Base-by-base conservation (phyloP, 1,140 invertebrate species). In the Telenomus remus region DNA sequence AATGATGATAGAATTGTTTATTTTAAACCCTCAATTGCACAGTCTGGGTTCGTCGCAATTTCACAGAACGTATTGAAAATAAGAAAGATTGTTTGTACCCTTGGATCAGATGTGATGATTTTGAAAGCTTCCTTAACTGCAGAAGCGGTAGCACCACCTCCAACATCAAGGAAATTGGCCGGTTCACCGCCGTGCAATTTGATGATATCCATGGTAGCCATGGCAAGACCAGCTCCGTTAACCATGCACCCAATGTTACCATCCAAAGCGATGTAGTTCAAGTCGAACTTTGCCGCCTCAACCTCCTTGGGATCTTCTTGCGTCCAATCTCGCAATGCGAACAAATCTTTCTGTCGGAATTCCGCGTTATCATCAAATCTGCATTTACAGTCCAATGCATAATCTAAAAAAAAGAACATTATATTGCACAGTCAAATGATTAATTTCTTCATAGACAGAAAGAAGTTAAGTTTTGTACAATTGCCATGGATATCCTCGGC, bases 121-220 rank as follows among this genome's bases (percentile, higher is more conserved):
- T 96, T 95, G 86, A 99, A 97, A 51, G 97, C 97, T 84, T 97
- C 96, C 80, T 95, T 94, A 8, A 99, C 97, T 88, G 97, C 95
- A 13, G 92, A 89, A 75, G 96, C 93, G 15, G 96, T 95, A n/a
- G 97, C 97, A 57, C 96, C 95, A 73, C 97, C 97, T 35, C 97
- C 97, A 49, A 99, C 95, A 86, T 99, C 97, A 12, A 99, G 86
- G 87, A 99, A 99, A 86, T 99, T 99, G 0, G 97, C 97, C 11
- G 97, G 97, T 79, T 92, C 92, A 39, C 97, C 97, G 44, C 97
- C 97, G 85, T 97, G 95, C 1, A 98, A 86, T 82, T 96, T 97
- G 43, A 98, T 98, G 34, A 98, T 97, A 81, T 98, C 97, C 96
- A 98, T 97, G n/a, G 97, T 98, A 19, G 97, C 97, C 97, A 99